These are phyloP conservation scores for Poeciliopsis turneri DNA, from an alignment of 2,797 vertebrate genomes.

Conservation along the genomic window DNA sequence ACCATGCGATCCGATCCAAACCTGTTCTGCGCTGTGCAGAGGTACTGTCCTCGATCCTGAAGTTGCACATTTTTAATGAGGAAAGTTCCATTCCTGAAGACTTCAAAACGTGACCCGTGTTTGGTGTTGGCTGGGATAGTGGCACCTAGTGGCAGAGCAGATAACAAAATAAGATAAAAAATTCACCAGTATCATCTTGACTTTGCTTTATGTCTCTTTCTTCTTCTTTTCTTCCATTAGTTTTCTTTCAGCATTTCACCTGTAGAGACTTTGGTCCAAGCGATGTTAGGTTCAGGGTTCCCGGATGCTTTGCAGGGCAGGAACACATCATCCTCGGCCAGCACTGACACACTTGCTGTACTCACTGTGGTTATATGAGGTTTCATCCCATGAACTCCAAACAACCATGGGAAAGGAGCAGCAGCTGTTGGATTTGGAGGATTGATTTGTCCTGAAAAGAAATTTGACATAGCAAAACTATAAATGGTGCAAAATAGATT, in stretches of 20 bases:
- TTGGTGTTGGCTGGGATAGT: conserved; percentile 81
- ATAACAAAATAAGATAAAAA: not conserved
- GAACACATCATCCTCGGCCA: conserved; percentile 79
- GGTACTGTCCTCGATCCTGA: conserved; percentile 85
- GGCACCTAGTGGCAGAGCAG: conserved; percentile 69
- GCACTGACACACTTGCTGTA: conserved; percentile 70
- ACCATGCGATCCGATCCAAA: conserved; percentile 82
- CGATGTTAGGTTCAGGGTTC: conserved; percentile 73
- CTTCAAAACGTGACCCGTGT: conserved; percentile 83
- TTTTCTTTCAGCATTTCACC: conserved; percentile 54
- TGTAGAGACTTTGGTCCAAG: conserved; percentile 86
- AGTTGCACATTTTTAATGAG: conserved; percentile 81
- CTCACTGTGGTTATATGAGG: conserved; percentile 76
- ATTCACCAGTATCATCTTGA: not conserved
- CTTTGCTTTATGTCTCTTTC: not conserved
- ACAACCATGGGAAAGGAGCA: conserved; percentile 71
- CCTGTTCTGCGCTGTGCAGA: conserved; percentile 81
- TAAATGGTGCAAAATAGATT: not conserved
- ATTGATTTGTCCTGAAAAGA: conserved; percentile 47
- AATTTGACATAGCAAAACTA: not conserved
- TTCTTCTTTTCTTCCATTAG: not conserved
- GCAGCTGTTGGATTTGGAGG: conserved; percentile 63
- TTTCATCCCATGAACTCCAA: conserved; percentile 65
- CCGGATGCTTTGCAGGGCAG: conserved; percentile 79
- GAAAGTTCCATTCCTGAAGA: conserved; percentile 83